These are phyloP conservation scores for Drosophila willistoni DNA, from an alignment of 1,140 invertebrate species.

Conservation along the genomic window DNA sequence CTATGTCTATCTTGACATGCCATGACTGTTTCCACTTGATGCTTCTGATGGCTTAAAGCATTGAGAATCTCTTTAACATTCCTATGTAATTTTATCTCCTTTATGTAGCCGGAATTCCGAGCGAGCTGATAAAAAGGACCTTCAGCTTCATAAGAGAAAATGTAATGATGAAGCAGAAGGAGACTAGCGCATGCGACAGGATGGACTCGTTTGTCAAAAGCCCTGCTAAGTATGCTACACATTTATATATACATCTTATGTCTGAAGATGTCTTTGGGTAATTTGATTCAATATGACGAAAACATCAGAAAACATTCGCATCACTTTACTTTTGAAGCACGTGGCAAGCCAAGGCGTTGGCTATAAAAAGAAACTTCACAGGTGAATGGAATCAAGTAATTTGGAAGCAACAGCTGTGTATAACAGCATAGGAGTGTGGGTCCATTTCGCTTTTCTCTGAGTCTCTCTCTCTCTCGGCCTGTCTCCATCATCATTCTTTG, in stretches of 20 bases:
- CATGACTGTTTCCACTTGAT: not conserved
- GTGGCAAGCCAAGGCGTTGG: slow-evolving; percentile 20
- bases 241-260: not conserved
- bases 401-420: slow-evolving; percentile 22
- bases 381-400: slow-evolving; percentile 14
- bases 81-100: not conserved
- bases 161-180: too few species aligned
- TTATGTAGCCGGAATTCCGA: not conserved
- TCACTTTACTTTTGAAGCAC: slow-evolving; percentile 10
- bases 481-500: not conserved
- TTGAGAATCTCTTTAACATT: not conserved
- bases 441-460: not conserved
- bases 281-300: slow-evolving; percentile 17
- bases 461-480: not conserved
- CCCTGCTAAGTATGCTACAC: slow-evolving; percentile 9
- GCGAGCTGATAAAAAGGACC: not conserved
- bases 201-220: not conserved
- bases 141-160: not conserved
- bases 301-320: slow-evolving; percentile 5
- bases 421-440: not conserved
- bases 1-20: not conserved
- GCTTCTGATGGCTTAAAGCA: not conserved
- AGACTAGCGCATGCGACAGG: too few species aligned
- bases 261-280: slow-evolving; percentile 7
- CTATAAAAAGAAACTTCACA: slow-evolving; percentile 10